A percentile compares a stretch with the other conserved stretches of the same genome.
phyloP scores from a whole-genome alignment of 2,888 invertebrate genomes.

The Dexiosoma caninum region DNA sequence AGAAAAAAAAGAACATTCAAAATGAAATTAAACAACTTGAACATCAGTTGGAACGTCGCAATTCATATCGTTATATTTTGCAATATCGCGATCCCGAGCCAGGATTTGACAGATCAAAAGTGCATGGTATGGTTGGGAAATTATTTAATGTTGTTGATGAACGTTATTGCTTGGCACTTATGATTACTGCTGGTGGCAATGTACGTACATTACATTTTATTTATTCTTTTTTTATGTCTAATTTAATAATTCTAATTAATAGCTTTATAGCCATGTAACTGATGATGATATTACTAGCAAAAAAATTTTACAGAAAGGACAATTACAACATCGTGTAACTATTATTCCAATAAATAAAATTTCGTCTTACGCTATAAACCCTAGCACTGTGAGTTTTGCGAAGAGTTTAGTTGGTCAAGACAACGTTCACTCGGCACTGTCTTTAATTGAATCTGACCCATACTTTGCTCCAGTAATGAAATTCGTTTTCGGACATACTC shows the following conservation, averaged over 20 bases:
- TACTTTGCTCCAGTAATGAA: conserved; percentile 87
- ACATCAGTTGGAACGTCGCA: conserved; percentile 70
- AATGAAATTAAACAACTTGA: conserved; percentile 80
- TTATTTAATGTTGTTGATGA: conserved; percentile 86
- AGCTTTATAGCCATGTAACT: conserved; percentile 94
- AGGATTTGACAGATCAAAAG: conserved; percentile 83
- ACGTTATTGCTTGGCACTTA: conserved; percentile 86
- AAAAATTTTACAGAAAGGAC: conserved; percentile 88
- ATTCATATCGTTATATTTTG: conserved; percentile 79
- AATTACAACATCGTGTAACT: conserved; percentile 88
- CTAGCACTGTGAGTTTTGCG: conserved; percentile 81
- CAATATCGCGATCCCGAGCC: conserved; percentile 87
- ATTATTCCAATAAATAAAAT: conserved; percentile 96
- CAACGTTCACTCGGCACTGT: conserved; percentile 89
- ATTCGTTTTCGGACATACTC: conserved; percentile 90
- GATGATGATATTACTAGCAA: conserved; percentile 92
- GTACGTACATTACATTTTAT: conserved; percentile 78
- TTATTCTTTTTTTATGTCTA: not conserved
- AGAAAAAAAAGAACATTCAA: conserved; percentile 79
- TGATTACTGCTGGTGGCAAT: conserved; percentile 90
- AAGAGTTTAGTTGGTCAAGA: conserved; percentile 86
- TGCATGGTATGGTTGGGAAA: conserved; percentile 89
- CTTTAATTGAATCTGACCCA: conserved; percentile 85
- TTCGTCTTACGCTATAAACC: conserved; percentile 81
- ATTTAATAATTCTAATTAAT: conserved; percentile 43